phyloP scores from a whole-genome alignment of 2,888 invertebrate species.

The Machimus atricapillus region DNA sequence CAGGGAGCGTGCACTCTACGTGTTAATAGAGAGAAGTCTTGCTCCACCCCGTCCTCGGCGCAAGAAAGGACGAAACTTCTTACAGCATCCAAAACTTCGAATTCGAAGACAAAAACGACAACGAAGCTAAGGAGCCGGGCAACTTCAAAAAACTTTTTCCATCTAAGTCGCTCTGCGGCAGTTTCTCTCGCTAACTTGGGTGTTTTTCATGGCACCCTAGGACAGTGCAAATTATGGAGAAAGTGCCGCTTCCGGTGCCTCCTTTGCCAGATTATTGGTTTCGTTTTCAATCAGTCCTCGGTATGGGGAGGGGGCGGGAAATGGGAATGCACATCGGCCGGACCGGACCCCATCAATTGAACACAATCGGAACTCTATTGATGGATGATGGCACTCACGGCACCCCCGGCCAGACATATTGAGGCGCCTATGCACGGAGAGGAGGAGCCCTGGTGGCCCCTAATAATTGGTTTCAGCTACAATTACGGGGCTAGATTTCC shows the following conservation, averaged over 20 bases:
- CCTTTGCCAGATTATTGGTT: conserved; percentile 33
- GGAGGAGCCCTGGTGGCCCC: not conserved
- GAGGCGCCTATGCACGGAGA: not conserved
- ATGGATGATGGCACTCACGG: not conserved
- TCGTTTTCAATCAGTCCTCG: conserved; percentile 34
- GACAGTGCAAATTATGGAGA: not conserved
- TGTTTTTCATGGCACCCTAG: not conserved
- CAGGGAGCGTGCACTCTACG: not conserved
- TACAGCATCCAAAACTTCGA: not conserved
- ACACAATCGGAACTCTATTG: conserved; percentile 5
- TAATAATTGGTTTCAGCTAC: conserved; percentile 39
- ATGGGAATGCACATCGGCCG: not conserved
- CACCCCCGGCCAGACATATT: not conserved
- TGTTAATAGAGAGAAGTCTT: conserved; percentile 32
- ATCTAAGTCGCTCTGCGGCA: not conserved
- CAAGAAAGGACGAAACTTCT: not conserved
- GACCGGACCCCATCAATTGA: not conserved
- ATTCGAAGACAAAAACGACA: not conserved
- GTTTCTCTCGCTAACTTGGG: not conserved
- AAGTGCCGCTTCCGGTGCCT: conserved; percentile 8
- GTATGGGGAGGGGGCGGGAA: not conserved
- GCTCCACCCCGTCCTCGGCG: not conserved
- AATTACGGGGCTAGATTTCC: conserved; percentile 38
- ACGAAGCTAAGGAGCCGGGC: not conserved
- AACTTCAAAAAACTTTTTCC: conserved; percentile 36